phyloP scores from a whole-genome alignment of 2,888 invertebrate genomes.

The Oligia fasciuncula region DNA sequence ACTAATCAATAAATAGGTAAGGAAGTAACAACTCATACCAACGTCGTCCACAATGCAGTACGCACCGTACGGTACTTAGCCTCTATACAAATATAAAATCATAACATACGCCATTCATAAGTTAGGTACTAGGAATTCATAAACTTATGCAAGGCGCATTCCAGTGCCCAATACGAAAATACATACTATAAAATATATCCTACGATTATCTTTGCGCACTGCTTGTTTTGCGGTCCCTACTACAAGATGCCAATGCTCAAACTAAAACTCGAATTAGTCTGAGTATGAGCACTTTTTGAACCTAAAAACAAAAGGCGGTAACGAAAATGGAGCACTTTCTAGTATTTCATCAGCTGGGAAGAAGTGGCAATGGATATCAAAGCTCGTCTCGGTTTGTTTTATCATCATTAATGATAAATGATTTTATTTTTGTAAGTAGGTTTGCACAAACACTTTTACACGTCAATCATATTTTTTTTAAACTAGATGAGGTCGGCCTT shows the following conservation, averaged over 20 bases:
- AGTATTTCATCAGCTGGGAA: not conserved
- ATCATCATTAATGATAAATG: too few species aligned
- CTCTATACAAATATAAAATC: conserved; percentile 24
- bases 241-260: not conserved
- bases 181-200: not conserved
- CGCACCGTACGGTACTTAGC: conserved; percentile 37
- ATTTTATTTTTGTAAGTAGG: too few species aligned
- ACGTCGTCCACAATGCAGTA: conserved; percentile 1
- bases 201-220: not conserved
- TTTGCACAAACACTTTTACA: too few species aligned
- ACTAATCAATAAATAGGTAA: conserved; percentile 4
- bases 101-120: conserved; percentile 44
- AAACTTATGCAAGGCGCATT: conserved; percentile 37
- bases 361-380: not conserved
- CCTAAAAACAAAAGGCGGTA: not conserved
- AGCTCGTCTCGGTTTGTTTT: not conserved
- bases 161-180: conserved; percentile 21
- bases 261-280: not conserved
- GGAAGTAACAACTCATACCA: conserved; percentile 9
- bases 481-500: too few species aligned
- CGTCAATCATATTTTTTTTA: too few species aligned
- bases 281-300: not conserved
- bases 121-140: conserved; percentile 38
- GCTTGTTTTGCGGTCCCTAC: not conserved
- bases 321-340: not conserved